phyloP scores from a whole-genome alignment of 2,113 vertebrate genomes.

The Aix galericulata region DNA sequence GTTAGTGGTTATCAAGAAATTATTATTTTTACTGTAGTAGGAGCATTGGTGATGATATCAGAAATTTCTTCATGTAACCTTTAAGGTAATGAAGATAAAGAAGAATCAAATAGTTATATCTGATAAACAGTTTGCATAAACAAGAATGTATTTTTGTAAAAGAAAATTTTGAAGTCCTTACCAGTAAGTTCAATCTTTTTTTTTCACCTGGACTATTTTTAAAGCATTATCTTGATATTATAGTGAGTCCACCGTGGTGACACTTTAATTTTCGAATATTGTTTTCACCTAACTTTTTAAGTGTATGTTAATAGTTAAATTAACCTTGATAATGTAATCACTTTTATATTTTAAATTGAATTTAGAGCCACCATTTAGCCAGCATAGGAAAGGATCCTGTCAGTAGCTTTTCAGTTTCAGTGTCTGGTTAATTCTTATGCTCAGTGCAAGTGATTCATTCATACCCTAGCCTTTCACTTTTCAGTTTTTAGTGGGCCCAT shows the following conservation, averaged over 20 bases:
- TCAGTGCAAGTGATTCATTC: conserved; percentile 12
- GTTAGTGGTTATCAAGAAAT: background rate
- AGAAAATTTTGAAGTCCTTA: background rate
- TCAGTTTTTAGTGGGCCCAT: conserved; percentile 46
- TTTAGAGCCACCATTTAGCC: background rate
- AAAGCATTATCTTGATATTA: conserved; percentile 20
- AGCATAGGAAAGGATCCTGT: background rate
- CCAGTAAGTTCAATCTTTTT: background rate
- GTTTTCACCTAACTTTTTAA: conserved; percentile 12
- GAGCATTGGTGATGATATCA: background rate
- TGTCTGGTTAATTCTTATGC: conserved; percentile 39
- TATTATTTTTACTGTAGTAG: background rate
- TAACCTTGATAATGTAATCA: conserved; percentile 41
- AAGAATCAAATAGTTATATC: background rate
- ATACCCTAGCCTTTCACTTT: conserved; percentile 31
- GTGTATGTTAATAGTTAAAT: conserved; percentile 13
- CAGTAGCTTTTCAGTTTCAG: background rate
- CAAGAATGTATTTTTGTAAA: background rate
- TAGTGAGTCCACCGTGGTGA: background rate
- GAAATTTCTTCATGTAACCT: background rate
- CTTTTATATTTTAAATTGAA: background rate
- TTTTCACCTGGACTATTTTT: background rate
- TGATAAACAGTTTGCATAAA: background rate
- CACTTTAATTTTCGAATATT: conserved; percentile 37
- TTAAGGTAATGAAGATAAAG: background rate